phyloP scores from a whole-genome alignment of 1,140 invertebrate genomes.

The Drosophila arawakana region DNA sequence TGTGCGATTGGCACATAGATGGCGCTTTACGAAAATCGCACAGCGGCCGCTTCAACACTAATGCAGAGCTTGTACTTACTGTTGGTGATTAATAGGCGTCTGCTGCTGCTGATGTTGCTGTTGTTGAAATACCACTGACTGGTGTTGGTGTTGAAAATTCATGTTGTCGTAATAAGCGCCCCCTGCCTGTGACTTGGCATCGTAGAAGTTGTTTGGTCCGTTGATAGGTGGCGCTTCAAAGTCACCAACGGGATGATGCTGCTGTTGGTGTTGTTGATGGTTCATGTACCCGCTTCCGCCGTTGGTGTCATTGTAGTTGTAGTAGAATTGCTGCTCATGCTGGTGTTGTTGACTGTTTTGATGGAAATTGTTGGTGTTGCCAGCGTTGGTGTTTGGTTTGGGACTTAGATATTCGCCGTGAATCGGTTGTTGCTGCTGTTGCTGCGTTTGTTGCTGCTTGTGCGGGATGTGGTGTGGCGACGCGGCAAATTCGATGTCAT shows the following conservation, averaged over 20 bases:
- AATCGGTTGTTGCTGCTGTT: constrained; percentile 57
- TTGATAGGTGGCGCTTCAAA: constrained; percentile 69
- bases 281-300: constrained; percentile 70
- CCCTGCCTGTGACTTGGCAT: constrained; percentile 58
- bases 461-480: constrained; percentile 64
- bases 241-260: constrained; percentile 71
- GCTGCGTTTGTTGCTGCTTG: constrained; percentile 54
- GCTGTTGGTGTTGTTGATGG: constrained; percentile 71
- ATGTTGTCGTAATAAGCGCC: constrained; percentile 78
- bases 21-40: no score
- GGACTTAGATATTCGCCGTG: constrained; percentile 79
- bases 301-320: constrained; percentile 76
- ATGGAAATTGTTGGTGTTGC: constrained; percentile 55
- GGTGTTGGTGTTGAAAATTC: constrained; percentile 76
- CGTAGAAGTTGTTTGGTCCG: constrained; percentile 69
- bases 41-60: not conserved
- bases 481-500: constrained; percentile 79
- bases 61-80: constrained; percentile 50
- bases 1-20: not conserved
- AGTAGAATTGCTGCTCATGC: constrained; percentile 70
- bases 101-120: constrained; percentile 67
- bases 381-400: constrained; percentile 59
- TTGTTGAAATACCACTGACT: constrained; percentile 67
- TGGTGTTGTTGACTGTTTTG: constrained; percentile 72
- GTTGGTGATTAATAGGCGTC: constrained; percentile 62